phyloP scores from a whole-genome alignment of 2,797 vertebrate genomes.

The Toxotes lorentzi region DNA sequence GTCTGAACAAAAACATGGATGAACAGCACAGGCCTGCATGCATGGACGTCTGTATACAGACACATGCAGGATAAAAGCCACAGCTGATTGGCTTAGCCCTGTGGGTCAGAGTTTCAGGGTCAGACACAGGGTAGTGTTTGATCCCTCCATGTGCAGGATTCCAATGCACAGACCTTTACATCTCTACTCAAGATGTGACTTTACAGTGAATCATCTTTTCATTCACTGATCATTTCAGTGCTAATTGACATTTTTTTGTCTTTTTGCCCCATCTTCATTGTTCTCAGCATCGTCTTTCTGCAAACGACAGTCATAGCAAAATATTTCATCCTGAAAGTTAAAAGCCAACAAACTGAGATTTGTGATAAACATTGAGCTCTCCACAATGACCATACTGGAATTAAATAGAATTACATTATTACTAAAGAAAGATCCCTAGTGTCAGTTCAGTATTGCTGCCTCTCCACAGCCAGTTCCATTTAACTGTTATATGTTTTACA shows the following conservation, averaged over 20 bases:
- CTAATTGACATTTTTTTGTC: too few species aligned
- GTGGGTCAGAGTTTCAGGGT: constrained; percentile 26
- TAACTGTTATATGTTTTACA: neutral
- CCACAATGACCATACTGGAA: too few species aligned
- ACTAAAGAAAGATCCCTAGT: neutral
- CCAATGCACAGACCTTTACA: constrained; percentile 10
- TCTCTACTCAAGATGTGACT: neutral
- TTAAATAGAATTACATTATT: too few species aligned
- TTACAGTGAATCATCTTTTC: too few species aligned
- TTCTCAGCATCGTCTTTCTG: too few species aligned
- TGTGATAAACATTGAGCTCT: too few species aligned
- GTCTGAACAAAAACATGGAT: constrained; percentile 19
- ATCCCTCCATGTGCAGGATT: constrained; percentile 10
- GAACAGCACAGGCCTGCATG: constrained; percentile 1
- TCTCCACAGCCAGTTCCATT: neutral
- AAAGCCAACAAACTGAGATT: too few species aligned
- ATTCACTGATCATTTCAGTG: too few species aligned
- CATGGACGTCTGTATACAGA: neutral
- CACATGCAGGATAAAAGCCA: constrained; percentile 25
- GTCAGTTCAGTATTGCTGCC: neutral
- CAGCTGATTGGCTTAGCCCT: constrained; percentile 43
- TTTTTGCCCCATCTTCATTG: too few species aligned
- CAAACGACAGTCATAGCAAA: too few species aligned
- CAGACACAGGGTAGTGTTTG: neutral
- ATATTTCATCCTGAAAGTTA: too few species aligned